Conservation (phyloP, 2,113 vertebrate genomes). For the Helogale parvula region DNA sequence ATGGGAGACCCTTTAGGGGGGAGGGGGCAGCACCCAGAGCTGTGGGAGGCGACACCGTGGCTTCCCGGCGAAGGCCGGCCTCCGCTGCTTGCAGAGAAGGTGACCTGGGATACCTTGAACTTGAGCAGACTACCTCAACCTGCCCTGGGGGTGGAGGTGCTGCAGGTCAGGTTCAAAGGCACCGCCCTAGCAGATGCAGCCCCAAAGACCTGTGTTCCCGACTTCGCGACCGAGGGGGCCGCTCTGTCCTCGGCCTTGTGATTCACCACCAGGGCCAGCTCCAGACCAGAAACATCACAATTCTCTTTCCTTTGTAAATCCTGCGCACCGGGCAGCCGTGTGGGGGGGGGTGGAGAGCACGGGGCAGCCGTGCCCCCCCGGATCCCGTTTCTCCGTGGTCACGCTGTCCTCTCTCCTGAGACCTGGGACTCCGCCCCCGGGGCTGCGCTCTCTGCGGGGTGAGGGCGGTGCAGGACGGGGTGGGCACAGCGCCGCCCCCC, state of each 20-base stretch:
- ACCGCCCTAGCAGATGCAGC: rapidly evolving
- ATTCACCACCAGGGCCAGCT: not conserved
- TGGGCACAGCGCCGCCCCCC: rapidly evolving
- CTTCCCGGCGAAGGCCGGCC: no score
- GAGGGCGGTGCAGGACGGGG: not conserved
- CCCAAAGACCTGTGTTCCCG: not conserved
- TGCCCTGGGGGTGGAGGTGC: rapidly evolving
- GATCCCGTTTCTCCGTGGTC: rapidly evolving
- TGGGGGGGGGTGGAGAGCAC: rapidly evolving
- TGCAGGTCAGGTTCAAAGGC: rapidly evolving
- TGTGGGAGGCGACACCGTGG: rapidly evolving
- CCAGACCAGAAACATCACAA: not conserved
- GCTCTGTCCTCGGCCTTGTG: not conserved
- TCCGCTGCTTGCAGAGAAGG: not conserved
- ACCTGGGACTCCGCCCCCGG: not conserved
- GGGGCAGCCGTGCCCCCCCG: rapidly evolving
- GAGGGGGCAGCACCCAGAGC: not conserved
- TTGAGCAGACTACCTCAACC: not conserved
- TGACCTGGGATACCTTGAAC: not conserved
- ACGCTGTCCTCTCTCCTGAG: rapidly evolving
- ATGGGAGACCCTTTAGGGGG: not conserved
- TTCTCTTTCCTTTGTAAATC: not conserved
- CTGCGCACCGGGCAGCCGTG: not conserved
- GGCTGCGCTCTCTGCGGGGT: rapidly evolving
- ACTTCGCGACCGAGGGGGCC: not conserved